Percentiles rank a stretch among this genome's conserved stretches.
Evolutionary conservation across 2,113 vertebrate species (phyloP).

Genomic region (Cochlearius cochlearius): DNA sequence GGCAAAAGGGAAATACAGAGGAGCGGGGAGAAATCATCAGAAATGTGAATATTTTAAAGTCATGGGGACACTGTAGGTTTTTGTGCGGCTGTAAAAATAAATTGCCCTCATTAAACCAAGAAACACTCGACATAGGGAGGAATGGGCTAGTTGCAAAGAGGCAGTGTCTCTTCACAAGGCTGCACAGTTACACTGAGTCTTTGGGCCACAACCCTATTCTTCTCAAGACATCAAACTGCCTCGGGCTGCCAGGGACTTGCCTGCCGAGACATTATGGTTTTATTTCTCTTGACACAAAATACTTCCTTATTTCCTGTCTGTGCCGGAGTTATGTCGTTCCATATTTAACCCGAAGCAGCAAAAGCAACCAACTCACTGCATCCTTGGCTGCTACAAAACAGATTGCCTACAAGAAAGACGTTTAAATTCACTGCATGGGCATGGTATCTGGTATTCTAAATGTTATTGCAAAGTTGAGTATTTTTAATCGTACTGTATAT

Average conservation of each 20-base stretch:
- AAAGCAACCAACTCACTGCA: neutral
- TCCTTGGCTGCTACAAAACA: neutral
- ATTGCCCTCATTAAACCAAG: conserved; percentile 6
- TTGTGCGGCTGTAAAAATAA: conserved; percentile 27
- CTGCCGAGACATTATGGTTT: conserved; percentile 21
- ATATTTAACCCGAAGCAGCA: conserved; percentile 25
- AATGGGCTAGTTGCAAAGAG: neutral
- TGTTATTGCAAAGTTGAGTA: neutral
- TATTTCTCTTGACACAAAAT: conserved; percentile 38
- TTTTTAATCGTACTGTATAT: neutral
- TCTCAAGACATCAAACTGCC: neutral
- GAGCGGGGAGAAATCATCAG: neutral
- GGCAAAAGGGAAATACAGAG: neutral
- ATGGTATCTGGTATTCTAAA: neutral
- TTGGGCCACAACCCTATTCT: neutral
- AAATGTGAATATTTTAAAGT: neutral
- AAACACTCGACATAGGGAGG: neutral
- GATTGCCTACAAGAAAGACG: neutral
- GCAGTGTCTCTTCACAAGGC: conserved; percentile 15
- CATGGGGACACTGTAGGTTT: neutral
- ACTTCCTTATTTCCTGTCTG: conserved; percentile 47
- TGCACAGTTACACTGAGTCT: neutral
- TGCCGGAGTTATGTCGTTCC: neutral
- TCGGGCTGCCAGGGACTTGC: conserved; percentile 12
- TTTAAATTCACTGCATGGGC: neutral